These are phyloP conservation scores for Australoheros scitulus DNA, from an alignment of 2,113 vertebrate species.

Conservation along the genomic window DNA sequence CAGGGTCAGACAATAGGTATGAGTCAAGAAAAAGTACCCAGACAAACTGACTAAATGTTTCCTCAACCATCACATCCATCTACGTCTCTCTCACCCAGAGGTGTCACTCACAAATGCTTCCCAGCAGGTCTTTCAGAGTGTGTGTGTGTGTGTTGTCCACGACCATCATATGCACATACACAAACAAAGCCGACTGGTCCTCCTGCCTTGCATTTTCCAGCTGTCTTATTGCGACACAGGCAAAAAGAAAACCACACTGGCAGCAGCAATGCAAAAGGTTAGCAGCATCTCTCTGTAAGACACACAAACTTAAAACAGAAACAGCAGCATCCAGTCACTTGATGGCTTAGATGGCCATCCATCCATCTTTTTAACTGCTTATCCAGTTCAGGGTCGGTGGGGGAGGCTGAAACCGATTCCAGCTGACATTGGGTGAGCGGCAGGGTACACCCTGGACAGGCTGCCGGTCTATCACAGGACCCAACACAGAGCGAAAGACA, in stretches of 20 bases:
- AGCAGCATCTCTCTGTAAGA: not conserved
- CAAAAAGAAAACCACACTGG: not conserved
- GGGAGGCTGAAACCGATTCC: not conserved
- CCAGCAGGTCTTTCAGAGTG: not conserved
- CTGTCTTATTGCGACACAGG: slow-evolving; percentile 21
- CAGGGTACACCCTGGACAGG: not conserved
- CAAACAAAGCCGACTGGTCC: not conserved
- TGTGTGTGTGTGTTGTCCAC: not conserved
- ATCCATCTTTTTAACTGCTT: not conserved
- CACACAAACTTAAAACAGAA: not conserved
- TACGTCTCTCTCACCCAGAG: slow-evolving; percentile 5
- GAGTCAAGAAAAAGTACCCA: slow-evolving; percentile 11
- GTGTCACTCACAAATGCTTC: not conserved
- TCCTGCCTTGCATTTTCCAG: slow-evolving; percentile 5
- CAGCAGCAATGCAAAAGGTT: not conserved
- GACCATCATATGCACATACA: not conserved
- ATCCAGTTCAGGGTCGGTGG: not conserved
- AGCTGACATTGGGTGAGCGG: not conserved
- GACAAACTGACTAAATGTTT: slow-evolving; percentile 40
- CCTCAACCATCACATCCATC: not conserved
- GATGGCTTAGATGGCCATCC: not conserved
- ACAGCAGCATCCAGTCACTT: not conserved
- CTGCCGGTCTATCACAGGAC: not conserved
- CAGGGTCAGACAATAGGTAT: slow-evolving; percentile 22
- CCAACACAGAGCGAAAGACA: not conserved